Evolutionary conservation across 2,888 invertebrate species (phyloP).

Genomic region (Tuta absoluta): DNA sequence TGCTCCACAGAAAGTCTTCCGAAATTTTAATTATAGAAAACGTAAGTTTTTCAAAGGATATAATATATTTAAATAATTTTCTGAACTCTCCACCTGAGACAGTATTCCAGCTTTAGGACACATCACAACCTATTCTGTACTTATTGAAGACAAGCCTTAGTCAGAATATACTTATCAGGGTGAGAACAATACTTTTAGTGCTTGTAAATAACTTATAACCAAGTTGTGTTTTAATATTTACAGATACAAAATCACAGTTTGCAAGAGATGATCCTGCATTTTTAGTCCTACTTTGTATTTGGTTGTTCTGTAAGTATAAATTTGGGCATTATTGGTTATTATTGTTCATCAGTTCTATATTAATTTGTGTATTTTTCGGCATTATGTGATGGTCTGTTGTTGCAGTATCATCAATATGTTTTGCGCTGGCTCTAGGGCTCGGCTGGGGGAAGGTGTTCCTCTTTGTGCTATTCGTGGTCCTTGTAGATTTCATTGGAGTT

Average conservation of each 20-base stretch:
- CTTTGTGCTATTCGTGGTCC: slow-evolving; percentile 94
- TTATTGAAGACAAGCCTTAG: no score
- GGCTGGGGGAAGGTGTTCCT: slow-evolving; percentile 86
- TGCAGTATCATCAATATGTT: slow-evolving; percentile 94
- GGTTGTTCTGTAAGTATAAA: slow-evolving; percentile 86
- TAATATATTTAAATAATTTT: no score
- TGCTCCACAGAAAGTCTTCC: slow-evolving; percentile 97
- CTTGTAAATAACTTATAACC: no score
- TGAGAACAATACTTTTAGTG: no score
- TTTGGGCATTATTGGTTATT: slow-evolving; percentile 48
- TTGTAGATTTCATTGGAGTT: slow-evolving; percentile 95
- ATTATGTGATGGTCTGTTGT: slow-evolving; percentile 37
- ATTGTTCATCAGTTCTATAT: neutral
- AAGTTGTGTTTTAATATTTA: slow-evolving; percentile 46
- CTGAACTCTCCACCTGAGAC: neutral
- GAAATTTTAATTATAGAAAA: slow-evolving; percentile 98
- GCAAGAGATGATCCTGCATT: slow-evolving; percentile 99
- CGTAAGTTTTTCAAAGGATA: slow-evolving; percentile 83
- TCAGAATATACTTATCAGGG: no score
- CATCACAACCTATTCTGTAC: no score
- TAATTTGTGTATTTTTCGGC: no score
- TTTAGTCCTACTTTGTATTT: slow-evolving; percentile 92
- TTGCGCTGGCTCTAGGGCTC: slow-evolving; percentile 89
- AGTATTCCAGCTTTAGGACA: neutral
- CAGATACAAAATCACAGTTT: slow-evolving; percentile 99